Base-by-base conservation (phyloP, 2,113 vertebrate genomes). In the Kryptolebias marmoratus region DNA sequence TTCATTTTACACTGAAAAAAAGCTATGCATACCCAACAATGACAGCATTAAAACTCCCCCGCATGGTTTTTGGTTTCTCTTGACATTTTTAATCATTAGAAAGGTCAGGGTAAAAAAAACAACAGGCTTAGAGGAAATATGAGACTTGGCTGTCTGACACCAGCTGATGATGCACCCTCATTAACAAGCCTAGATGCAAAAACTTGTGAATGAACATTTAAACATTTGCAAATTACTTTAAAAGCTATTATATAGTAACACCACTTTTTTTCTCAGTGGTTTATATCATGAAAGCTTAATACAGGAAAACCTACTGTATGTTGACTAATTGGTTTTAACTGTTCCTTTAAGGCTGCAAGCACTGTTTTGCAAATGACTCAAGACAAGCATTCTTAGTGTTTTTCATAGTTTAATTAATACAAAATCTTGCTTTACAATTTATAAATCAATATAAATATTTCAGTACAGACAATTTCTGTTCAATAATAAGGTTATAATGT, bases 81-180 rank as follows among this genome's bases (percentile, higher is more conserved):
- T 65, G 64, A 85, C 86, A 86, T 90, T 87, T 93, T 90, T 85
- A 90, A 93, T 93, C 87, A 79, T 13, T 44, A 62, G 59, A 92
- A 93, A 93, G 92, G 91, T 92, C 91, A 93, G 22, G 22, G 22
- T 62, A 73, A 88, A 80, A 81, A 77, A 90, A 93, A 91, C 80
- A 90, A 85, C 85, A 84, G 90, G 80, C 81, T 88, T 80, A 85
- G 77, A 67, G 63, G 90, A 91, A 92, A 91, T 71, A 66, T 45
- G 88, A 92, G 87, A 90, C 54, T 68, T 55, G 50, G 80, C 61
- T 65, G 54, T 82, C 77, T 86, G 77, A 78, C n/a, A 10, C 55
- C 49, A 64, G 71, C 48, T 66, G 71, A 67, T 65, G 59, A 45
- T 69, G 66, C 58, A 52, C 50, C 68, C 59, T 68, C 70, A 75